Conservation (phyloP, 2,888 invertebrate species). For the Hipparchia sbordonii region DNA sequence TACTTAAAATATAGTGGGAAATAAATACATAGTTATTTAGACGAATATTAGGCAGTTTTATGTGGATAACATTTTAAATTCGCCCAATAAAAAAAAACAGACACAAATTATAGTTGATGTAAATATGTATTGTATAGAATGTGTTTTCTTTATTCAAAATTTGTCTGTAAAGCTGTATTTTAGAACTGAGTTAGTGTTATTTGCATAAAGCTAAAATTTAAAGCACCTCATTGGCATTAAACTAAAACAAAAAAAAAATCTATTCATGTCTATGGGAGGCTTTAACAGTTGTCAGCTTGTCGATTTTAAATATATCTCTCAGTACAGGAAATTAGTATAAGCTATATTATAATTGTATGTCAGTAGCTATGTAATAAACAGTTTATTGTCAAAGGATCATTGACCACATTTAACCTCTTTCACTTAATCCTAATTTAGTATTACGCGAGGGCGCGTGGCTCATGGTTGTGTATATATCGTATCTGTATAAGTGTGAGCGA, state of each 20-base stretch:
- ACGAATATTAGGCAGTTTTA: slow-evolving; percentile 25
- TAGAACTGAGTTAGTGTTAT: slow-evolving; percentile 29
- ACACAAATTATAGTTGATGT: slow-evolving; percentile 31
- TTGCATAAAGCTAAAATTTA: slow-evolving; percentile 27
- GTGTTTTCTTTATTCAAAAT: slow-evolving; percentile 25
- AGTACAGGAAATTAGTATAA: slow-evolving; percentile 80
- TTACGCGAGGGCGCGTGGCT: too few relatives aligned
- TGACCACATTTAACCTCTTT: slow-evolving; percentile 42
- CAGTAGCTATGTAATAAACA: slow-evolving; percentile 66
- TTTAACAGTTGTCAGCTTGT: slow-evolving; percentile 50
- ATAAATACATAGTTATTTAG: slow-evolving; percentile 27
- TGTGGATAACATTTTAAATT: slow-evolving; percentile 32
- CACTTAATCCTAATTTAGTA: neutral
- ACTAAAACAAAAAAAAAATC: slow-evolving; percentile 14
- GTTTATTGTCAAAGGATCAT: slow-evolving; percentile 46
- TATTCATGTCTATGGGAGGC: slow-evolving; percentile 30
- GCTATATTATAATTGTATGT: slow-evolving; percentile 64
- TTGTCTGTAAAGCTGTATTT: slow-evolving; percentile 29
- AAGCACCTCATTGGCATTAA: slow-evolving; percentile 31
- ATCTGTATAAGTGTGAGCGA: too few relatives aligned
- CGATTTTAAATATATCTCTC: slow-evolving; percentile 78
- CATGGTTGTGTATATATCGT: too few relatives aligned
- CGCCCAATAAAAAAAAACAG: neutral
- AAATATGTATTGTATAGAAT: slow-evolving; percentile 36
- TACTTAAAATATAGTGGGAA: slow-evolving; percentile 11